A percentile compares a stretch with the other conserved stretches of the same genome.
Conservation (phyloP, 2,113 vertebrate genomes). For the Albula goreensis region DNA sequence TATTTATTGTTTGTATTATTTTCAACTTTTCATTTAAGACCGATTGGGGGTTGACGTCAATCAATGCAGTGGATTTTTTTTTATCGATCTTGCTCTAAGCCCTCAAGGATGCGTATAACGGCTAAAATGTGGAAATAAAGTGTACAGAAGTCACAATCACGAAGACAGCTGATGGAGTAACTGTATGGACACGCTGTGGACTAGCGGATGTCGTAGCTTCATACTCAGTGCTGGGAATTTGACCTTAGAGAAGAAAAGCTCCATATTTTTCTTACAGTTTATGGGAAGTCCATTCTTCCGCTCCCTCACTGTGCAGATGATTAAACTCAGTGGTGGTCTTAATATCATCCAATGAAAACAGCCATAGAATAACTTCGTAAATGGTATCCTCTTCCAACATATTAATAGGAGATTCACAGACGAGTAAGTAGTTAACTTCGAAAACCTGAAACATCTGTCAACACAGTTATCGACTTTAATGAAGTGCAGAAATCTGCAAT, state of each 20-base stretch:
- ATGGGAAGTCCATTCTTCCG: background rate
- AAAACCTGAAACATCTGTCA: background rate
- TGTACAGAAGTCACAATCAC: no score
- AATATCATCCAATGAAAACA: background rate
- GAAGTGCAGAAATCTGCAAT: background rate
- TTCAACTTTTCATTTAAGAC: no score
- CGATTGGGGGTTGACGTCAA: no score
- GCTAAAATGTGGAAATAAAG: no score
- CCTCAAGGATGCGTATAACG: no score
- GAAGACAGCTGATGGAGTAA: no score
- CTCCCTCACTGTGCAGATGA: no score
- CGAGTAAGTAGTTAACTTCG: background rate
- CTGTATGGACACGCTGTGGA: background rate
- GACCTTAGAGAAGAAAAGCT: background rate
- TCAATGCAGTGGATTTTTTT: no score
- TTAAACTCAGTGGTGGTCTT: background rate
- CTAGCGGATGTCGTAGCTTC: background rate
- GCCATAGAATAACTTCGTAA: background rate
- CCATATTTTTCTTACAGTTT: background rate
- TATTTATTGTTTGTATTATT: no score
- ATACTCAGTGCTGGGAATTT: background rate
- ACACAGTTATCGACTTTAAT: background rate
- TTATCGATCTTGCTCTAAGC: no score
- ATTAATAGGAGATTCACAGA: background rate
- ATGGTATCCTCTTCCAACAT: background rate